These are phyloP conservation scores for Antidorcas marsupialis DNA, from an alignment of 2,113 vertebrate genomes.

Conservation along the genomic window DNA sequence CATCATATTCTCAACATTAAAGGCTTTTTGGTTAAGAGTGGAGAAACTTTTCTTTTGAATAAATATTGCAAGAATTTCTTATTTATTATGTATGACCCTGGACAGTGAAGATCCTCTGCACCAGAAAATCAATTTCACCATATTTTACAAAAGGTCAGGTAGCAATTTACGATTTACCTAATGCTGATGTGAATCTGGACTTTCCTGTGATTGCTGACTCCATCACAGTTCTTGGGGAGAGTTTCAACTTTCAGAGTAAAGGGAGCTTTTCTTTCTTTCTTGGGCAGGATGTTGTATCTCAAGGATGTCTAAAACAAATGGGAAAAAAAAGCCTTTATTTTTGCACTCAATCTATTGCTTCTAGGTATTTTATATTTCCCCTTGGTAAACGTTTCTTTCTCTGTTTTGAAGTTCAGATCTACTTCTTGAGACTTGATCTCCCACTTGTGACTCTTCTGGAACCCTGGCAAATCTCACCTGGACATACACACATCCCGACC, in stretches of 20 bases:
- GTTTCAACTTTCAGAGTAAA: conserved; percentile 68
- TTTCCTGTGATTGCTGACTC: conserved; percentile 33
- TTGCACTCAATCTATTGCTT: not conserved
- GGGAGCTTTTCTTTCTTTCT: conserved; percentile 1
- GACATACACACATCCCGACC: conserved; percentile 80
- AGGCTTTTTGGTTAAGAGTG: not conserved
- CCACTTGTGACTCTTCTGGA: not conserved
- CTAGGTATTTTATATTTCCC: not conserved
- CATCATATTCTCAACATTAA: not conserved
- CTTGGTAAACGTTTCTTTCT: not conserved
- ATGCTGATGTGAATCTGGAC: conserved; percentile 76
- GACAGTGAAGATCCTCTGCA: not conserved
- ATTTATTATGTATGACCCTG: not conserved
- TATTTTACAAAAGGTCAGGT: not conserved
- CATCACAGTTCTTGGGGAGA: not conserved
- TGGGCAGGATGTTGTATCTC: conserved; percentile 78
- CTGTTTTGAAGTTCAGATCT: not conserved
- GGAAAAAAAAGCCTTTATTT: not conserved
- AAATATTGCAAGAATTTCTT: not conserved
- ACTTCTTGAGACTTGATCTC: not conserved
- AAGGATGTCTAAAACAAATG: conserved; percentile 74
- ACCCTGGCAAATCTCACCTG: conserved; percentile 77
- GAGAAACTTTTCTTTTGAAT: not conserved
- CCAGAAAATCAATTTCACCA: not conserved
- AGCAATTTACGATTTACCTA: conserved; percentile 67